Evolutionary conservation across 1,140 invertebrate genomes (phyloP).

Genomic region (Drosophila repleta): DNA sequence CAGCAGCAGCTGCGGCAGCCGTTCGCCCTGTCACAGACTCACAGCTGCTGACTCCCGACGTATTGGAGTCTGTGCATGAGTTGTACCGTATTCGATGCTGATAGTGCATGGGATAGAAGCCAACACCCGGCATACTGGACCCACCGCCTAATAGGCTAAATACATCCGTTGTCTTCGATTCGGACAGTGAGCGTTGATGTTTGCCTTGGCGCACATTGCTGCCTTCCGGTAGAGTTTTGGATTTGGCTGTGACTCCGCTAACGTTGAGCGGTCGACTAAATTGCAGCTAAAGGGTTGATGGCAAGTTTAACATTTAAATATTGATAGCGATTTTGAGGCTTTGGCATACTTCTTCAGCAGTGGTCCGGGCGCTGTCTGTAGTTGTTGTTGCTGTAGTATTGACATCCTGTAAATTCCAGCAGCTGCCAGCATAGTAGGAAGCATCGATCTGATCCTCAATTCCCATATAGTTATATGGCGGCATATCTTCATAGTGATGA

Average conservation of each 20-base stretch:
- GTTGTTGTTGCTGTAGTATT: conserved; percentile 56
- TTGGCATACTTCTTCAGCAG: conserved; percentile 45
- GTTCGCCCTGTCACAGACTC: conserved; percentile 87
- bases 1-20: conserved; percentile 59
- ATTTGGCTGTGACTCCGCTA: conserved; percentile 56
- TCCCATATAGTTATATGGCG: conserved; percentile 70
- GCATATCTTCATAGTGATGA: conserved; percentile 75
- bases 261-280: conserved; percentile 1
- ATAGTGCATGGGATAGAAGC: conserved; percentile 39
- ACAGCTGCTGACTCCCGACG: conserved; percentile 91
- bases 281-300: conserved; percentile 1
- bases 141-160: conserved; percentile 60
- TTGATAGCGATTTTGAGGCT: not conserved
- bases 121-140: conserved; percentile 1
- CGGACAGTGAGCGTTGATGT: conserved; percentile 87
- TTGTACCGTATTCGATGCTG: conserved; percentile 79
- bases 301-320: no score
- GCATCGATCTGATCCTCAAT: conserved; percentile 80
- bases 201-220: conserved; percentile 69
- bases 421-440: conserved; percentile 68
- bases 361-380: conserved; percentile 54
- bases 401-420: conserved; percentile 72
- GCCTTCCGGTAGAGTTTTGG: conserved; percentile 75
- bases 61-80: conserved; percentile 89
- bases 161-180: conserved; percentile 87